Evolutionary conservation across 2,888 invertebrate genomes (phyloP), one percentile per base, ranked within the genome.

Genomic region (Ashinkailepas kermadecensis): DNA sequence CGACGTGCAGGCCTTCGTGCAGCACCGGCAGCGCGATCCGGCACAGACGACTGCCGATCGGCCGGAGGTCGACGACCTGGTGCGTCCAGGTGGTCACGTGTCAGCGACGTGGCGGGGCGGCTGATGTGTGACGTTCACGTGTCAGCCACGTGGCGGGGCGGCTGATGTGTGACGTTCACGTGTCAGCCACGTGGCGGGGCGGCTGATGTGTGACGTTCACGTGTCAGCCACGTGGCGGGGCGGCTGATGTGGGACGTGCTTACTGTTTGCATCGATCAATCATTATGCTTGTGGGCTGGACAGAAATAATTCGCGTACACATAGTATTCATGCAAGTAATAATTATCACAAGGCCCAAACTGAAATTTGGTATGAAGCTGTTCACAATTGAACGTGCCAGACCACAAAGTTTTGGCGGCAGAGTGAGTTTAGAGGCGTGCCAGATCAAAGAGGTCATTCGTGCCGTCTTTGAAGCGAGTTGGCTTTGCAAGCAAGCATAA

Each of bases 61-160:
- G 89, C 95, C 95, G 54, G 97, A 97, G 91, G 92, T 97, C 85
- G 97, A 97, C 89, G 95, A 95, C 85, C 91, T 97, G 91, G 94
- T 94, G 88, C 88, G 91, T 89, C 12, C 39, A 4, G 39, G 39
- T 3, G 39, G 39, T 39, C 39, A 39, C 39, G 39, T 39, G 39
- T 57, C 23, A 13, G 57, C 25, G 21, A 8, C 25, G 18, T 11
- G 80, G 7, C 3, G 58, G 3, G 58, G 67, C 10, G 25, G 2
- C 25, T 23, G 25, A 13, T 25, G 67, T 11, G 15, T 18, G 10
- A 18, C 11, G 10, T 23, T 9, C 25, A 11, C 65, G n/a, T 11
- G 65, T 21, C 15, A 9, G 65, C n/a, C 1, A 9, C 8, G n/a
- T 4, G 65, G 65, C n/a, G 8, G 11, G n/a, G 8, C n/a, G 21